Conservation (phyloP, 2,113 vertebrate species). For the cattle (Bos taurus) region DNA sequence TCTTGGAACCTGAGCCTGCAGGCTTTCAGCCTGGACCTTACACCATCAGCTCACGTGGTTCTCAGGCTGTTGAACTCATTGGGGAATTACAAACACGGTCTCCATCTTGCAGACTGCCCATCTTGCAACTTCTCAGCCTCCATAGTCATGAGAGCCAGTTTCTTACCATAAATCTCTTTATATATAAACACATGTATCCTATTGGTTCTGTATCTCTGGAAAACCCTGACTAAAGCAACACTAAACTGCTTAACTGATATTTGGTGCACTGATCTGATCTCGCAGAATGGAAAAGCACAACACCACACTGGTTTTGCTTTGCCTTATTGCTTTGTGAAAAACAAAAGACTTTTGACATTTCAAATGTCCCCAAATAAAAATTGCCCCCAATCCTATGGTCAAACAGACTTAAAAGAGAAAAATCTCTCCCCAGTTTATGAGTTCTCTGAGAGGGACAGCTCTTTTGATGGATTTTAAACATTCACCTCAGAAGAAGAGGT, state of each 20-base stretch:
- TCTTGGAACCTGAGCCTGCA: not conserved
- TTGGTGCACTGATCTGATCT: not conserved
- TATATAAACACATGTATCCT: not conserved
- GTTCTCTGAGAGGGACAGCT: not conserved
- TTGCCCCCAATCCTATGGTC: not conserved
- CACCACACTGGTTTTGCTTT: not conserved
- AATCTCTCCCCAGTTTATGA: not conserved
- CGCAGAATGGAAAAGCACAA: not conserved
- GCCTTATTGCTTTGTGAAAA: not conserved
- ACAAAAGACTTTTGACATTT: conserved; percentile 26
- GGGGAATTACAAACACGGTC: not conserved
- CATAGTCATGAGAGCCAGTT: not conserved
- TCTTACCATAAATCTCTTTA: not conserved
- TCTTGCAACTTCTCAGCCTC: not conserved
- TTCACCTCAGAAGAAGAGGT: not conserved
- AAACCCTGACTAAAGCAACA: not conserved
- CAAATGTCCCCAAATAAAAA: not conserved
- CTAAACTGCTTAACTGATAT: not conserved
- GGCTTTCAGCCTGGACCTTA: not conserved
- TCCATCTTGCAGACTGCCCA: not conserved
- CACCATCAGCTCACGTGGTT: accelerated
- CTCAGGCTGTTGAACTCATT: not conserved
- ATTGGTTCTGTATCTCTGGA: not conserved
- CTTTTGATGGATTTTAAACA: conserved; percentile 37
- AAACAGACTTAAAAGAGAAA: not conserved